Evolutionary conservation across 1,140 invertebrate species (phyloP), one percentile per base, ranked within the genome.

Genomic region (Drosophila pectinifera): DNA sequence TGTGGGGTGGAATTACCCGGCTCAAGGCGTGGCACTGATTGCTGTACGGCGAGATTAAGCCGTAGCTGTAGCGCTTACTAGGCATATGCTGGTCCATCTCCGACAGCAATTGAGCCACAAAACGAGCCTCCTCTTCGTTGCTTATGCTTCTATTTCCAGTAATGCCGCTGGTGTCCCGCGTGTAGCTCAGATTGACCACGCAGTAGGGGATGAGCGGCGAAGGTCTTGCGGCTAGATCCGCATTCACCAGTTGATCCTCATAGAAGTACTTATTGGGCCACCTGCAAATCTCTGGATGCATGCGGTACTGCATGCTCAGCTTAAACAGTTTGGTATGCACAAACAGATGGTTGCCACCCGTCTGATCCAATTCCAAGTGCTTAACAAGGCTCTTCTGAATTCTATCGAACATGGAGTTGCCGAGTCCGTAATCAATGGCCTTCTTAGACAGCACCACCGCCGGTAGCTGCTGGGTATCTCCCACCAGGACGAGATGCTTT

Each of bases 191-290:
- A 91, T 94, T 94, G 1, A 95, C 80, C 5, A 96, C 86, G 28
- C 93, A 75, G 76, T 95, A 96, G 0, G 94, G 93, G 5, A 92
- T 80, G 13, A 94, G 82, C 5, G 92, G 91, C 18, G 86, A 92
- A 4, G 62, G 64, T 4, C 39, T 48, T 28, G 24, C 26, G 0
- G 73, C 68, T 4, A 67, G 26, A 0, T 80, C 51, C 8, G 56
- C 69, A 58, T 81, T 84, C 10, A 28, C 78, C 28, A 92, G 82
- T 72, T 80, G 76, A 91, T 95, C 95, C 56, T 93, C 92, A 92
- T 99, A 99, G 92, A 98, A 98, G 16, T 95, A 94, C 10, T 93
- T 91, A 82, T 96, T 96, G 1, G 97, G 96, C 94, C 95, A 97
- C 36, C 92, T 89, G 10, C 94, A 95, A 58, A 97, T 97, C 59